Percentiles rank a stretch among this genome's conserved stretches.
phyloP scores from a whole-genome alignment of 2,797 vertebrate genomes.

The Sebastes minor region DNA sequence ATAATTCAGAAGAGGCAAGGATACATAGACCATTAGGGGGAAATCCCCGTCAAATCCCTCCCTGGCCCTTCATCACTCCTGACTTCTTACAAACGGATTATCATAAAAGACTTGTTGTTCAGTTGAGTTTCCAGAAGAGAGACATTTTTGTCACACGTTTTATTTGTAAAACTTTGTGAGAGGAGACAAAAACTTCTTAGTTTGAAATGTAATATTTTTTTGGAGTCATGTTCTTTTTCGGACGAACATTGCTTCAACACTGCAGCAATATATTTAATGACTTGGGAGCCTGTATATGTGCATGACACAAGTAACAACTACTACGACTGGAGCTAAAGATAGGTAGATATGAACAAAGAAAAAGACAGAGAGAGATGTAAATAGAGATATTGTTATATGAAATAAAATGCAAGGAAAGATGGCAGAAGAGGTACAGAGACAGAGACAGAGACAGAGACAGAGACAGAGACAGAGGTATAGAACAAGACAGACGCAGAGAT shows the following conservation, averaged over 20 bases:
- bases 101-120: neutral
- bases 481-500: too few species aligned
- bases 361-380: neutral
- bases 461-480: neutral
- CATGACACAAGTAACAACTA: neutral
- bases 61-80: neutral
- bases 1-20: too few species aligned
- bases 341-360: neutral
- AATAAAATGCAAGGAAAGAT: neutral
- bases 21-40: too few species aligned
- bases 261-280: neutral
- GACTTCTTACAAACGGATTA: neutral
- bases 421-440: neutral
- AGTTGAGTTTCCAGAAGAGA: neutral
- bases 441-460: neutral
- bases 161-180: neutral
- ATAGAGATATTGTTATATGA: neutral
- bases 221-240: neutral
- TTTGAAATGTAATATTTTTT: neutral
- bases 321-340: neutral
- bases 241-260: neutral
- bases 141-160: neutral
- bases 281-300: neutral
- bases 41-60: too few species aligned
- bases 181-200: neutral